phyloP scores from a whole-genome alignment of 2,888 invertebrate species.

The Himalopsyche tibetana region DNA sequence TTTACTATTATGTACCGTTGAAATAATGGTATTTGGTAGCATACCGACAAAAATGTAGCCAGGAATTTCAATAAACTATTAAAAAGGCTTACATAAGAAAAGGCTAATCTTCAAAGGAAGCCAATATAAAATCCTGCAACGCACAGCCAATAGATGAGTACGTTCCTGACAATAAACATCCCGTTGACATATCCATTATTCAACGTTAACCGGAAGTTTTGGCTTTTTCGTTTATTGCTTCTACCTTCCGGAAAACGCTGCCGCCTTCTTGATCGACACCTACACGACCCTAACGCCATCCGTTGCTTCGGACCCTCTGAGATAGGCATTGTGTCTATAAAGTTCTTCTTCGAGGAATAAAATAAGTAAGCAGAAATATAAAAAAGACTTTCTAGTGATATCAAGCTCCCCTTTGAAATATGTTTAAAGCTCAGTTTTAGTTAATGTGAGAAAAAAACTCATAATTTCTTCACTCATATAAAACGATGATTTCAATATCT shows the following conservation, averaged over 20 bases:
- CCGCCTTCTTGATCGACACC: slow-evolving; percentile 38
- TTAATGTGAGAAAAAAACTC: too few relatives aligned
- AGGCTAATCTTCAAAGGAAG: slow-evolving; percentile 18
- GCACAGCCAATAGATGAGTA: slow-evolving; percentile 40
- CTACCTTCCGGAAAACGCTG: slow-evolving; percentile 58
- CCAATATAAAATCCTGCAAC: slow-evolving; percentile 41
- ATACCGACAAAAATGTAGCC: too few relatives aligned
- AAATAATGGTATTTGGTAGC: too few relatives aligned
- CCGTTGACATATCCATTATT: slow-evolving; percentile 65
- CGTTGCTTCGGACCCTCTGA: slow-evolving; percentile 43
- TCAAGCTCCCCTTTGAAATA: too few relatives aligned
- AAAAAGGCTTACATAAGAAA: background rate
- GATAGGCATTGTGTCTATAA: slow-evolving; percentile 18
- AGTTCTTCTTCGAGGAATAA: slow-evolving; percentile 16
- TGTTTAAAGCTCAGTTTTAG: too few relatives aligned
- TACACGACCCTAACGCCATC: slow-evolving; percentile 34
- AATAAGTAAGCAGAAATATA: background rate
- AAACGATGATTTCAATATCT: too few relatives aligned
- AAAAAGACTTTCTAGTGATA: too few relatives aligned
- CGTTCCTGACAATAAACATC: slow-evolving; percentile 51
- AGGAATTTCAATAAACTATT: too few relatives aligned
- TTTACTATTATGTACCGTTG: too few relatives aligned
- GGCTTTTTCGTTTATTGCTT: slow-evolving; percentile 64
- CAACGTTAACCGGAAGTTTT: slow-evolving; percentile 61
- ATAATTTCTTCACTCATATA: too few relatives aligned